Evolutionary conservation across 1,140 invertebrate genomes (phyloP).

Genomic region (Trichomalopsis sarcophagae): DNA sequence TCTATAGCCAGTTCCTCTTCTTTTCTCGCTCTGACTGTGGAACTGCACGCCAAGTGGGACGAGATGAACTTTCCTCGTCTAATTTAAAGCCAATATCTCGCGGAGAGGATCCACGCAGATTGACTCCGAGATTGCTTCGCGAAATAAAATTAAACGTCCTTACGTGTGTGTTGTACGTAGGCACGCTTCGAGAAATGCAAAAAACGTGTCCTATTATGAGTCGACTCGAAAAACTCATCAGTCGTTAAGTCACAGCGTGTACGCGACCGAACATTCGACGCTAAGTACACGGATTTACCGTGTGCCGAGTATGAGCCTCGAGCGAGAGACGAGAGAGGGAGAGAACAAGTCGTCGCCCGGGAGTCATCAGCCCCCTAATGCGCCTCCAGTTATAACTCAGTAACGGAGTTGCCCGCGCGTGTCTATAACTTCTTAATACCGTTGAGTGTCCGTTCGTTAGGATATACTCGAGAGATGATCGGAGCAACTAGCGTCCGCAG

Average conservation of each 20-base stretch:
- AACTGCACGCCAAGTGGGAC: background rate
- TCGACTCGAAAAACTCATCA: too few species aligned
- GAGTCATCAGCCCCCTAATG: background rate
- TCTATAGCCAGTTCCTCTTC: slow-evolving; percentile 17
- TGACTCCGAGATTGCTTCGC: slow-evolving; percentile 24
- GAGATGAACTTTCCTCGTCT: slow-evolving; percentile 14
- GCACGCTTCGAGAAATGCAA: too few species aligned
- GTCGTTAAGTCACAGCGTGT: background rate
- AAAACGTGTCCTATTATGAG: too few species aligned
- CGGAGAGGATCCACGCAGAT: background rate
- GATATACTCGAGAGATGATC: background rate
- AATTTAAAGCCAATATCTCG: slow-evolving; percentile 47
- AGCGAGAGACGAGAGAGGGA: background rate
- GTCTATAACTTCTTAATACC: slow-evolving; percentile 17
- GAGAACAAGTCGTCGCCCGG: background rate
- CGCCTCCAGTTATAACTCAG: slow-evolving; percentile 10
- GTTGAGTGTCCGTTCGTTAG: slow-evolving; percentile 10
- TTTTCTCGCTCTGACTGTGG: background rate
- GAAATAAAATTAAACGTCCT: slow-evolving; percentile 16
- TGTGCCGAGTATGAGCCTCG: background rate
- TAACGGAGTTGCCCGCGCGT: background rate
- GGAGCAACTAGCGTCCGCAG: background rate
- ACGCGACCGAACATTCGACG: too few species aligned
- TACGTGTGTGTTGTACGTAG: background rate
- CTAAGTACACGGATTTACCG: background rate